A percentile compares a stretch with the other conserved stretches of the same genome.
These are phyloP conservation scores for Melolontha melolontha DNA, from an alignment of 2,888 invertebrate species.

Conservation along the genomic window DNA sequence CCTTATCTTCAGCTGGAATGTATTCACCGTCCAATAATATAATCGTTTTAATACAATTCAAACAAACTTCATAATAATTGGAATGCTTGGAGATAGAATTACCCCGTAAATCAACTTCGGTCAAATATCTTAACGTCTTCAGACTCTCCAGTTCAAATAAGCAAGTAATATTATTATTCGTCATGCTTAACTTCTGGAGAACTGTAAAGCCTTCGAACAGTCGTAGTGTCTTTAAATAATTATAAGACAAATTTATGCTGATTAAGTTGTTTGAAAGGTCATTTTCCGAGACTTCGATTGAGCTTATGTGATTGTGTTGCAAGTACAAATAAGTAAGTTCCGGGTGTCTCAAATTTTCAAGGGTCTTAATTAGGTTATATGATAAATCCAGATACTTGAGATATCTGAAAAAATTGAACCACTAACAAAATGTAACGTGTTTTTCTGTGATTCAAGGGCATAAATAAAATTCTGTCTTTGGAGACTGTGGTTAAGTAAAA, in stretches of 20 bases:
- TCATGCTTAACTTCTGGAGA: conserved; percentile 60
- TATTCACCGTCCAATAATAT: conserved; percentile 59
- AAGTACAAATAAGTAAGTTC: conserved; percentile 61
- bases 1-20: conserved; percentile 59
- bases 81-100: conserved; percentile 57
- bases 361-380: conserved; percentile 69
- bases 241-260: conserved; percentile 69
- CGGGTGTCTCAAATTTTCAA: conserved; percentile 71
- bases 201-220: conserved; percentile 65
- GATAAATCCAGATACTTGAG: conserved; percentile 71
- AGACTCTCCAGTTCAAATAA: conserved; percentile 62
- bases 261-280: conserved; percentile 69
- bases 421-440: too few relatives aligned
- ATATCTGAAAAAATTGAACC: conserved; percentile 66
- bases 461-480: too few relatives aligned
- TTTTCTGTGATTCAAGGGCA: too few relatives aligned
- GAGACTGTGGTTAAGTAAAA: too few relatives aligned
- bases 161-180: conserved; percentile 59
- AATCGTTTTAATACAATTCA: conserved; percentile 60
- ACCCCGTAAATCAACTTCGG: conserved; percentile 59
- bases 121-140: conserved; percentile 55
- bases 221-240: conserved; percentile 68
- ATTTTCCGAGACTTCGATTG: conserved; percentile 58
- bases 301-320: conserved; percentile 53
- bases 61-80: conserved; percentile 60